A percentile compares a stretch with the other conserved stretches of the same genome.
phyloP scores from a whole-genome alignment of 1,140 invertebrate species.

The Myzus persicae region DNA sequence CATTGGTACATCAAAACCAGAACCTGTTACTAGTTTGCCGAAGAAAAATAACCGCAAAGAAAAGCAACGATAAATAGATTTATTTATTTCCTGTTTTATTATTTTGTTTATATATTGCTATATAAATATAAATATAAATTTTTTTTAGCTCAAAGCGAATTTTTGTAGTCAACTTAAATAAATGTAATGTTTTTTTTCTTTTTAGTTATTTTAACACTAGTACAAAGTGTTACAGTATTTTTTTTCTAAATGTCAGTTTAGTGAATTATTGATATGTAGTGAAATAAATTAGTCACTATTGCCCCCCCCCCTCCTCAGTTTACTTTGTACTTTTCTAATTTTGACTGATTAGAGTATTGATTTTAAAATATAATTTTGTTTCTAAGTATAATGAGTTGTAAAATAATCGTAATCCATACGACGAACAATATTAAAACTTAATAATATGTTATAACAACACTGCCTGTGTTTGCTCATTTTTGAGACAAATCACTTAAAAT shows the following conservation, averaged over 20 bases:
- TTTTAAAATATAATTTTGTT: conserved; percentile 36
- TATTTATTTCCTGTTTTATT: neutral
- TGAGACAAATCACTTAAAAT: neutral
- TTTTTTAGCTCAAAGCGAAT: neutral
- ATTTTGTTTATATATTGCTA: neutral
- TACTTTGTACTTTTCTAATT: conserved; percentile 26
- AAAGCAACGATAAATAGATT: conserved; percentile 37
- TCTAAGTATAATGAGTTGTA: neutral
- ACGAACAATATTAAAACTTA: neutral
- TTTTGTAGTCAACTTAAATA: conserved; percentile 18
- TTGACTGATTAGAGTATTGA: conserved; percentile 33
- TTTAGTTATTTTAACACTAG: neutral
- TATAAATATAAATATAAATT: neutral
- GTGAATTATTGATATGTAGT: neutral
- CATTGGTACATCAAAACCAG: conserved; percentile 20
- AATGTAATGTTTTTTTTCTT: neutral
- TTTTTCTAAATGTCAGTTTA: neutral
- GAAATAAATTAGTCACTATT: neutral
- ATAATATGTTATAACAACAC: neutral
- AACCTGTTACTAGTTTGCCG: conserved; percentile 13
- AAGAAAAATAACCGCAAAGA: conserved; percentile 48
- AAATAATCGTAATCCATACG: neutral
- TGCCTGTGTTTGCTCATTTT: conserved; percentile 11
- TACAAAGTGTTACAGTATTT: neutral
- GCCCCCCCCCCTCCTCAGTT: no score